Evolutionary conservation across 2,113 vertebrate genomes (phyloP), one percentile per base, ranked within the genome.

Genomic region (Rhinogobius similis): DNA sequence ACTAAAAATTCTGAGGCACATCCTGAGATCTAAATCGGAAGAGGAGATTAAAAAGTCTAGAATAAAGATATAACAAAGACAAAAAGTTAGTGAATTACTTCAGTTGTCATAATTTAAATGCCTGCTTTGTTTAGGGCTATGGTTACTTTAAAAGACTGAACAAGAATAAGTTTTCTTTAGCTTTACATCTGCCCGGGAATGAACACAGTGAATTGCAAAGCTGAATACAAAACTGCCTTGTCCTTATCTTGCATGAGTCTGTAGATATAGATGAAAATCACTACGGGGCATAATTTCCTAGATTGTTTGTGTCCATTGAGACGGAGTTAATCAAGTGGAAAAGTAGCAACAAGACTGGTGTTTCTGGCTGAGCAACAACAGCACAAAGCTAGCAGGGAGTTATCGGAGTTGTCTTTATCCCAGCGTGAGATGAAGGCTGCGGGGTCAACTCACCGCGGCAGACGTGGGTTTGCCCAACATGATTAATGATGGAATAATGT

Each of bases 401-500:
- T 41, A 63, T 5, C 53, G 61, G 2, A 12, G 3, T 59, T 14
- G 13, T 76, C 41, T 67, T 77, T 26, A 72, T 50, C 44, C 10
- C 26, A 44, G 26, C 21, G 4, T 39, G 29, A 32, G 76, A 58
- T 36, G 46, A 67, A 62, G 61, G 59, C 59, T 77, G 55, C 11
- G 3, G 21, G 50, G 10, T 58, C 44, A 68, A 55, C 52, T 65
- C 21, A 50, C 23, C 38, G 53, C 27, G 63, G 6, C 29, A 32
- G 59, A 58, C 1, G 38, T 53, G 61, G 36, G 20, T 81, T 77
- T 52, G 69, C 32, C 58, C 26, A 27, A 23, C 58, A 32, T 71
- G 75, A 70, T 77, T 62, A 81, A 82, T 68, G 58, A 44, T 56
- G 67, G 79, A 68, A 81, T 58, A 61, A 82, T 41, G 43, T 67